These are phyloP conservation scores for Cirrhinus mrigala DNA, from an alignment of 2,797 vertebrate genomes.

Conservation along the genomic window DNA sequence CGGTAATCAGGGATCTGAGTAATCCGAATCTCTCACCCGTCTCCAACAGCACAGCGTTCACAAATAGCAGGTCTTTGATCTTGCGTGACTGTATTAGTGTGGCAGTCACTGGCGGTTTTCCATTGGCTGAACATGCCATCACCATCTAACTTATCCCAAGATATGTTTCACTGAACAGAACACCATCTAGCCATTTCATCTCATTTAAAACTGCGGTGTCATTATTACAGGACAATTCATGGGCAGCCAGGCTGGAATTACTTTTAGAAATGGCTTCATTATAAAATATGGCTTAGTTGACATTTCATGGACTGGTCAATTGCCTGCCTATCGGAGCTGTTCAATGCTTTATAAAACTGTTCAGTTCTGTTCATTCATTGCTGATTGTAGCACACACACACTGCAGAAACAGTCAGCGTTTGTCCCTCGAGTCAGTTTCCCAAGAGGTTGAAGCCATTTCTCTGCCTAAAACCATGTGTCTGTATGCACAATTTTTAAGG, in stretches of 20 bases:
- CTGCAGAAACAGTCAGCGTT: background rate
- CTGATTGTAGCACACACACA: background rate
- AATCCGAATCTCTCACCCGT: background rate
- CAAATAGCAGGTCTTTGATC: conserved; percentile 7
- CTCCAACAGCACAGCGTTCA: background rate
- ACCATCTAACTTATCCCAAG: conserved; percentile 1
- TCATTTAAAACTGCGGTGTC: conserved; percentile 2
- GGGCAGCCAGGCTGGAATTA: conserved; percentile 4
- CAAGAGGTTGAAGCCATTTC: background rate
- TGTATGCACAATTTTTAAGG: background rate
- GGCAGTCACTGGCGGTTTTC: background rate
- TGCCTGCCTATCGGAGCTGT: background rate
- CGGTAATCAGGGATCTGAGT: background rate
- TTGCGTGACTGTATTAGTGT: background rate
- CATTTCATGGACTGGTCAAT: background rate
- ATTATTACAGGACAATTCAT: background rate
- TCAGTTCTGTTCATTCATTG: background rate
- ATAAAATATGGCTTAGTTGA: conserved; percentile 22
- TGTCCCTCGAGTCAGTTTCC: background rate
- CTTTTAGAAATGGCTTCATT: conserved; percentile 6
- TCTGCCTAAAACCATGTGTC: background rate
- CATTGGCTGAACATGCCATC: background rate
- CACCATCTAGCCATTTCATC: background rate
- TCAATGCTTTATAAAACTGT: background rate
- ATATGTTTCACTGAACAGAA: conserved; percentile 9